phyloP scores from a whole-genome alignment of 2,113 vertebrate genomes.

The Emydocephalus ijimae region DNA sequence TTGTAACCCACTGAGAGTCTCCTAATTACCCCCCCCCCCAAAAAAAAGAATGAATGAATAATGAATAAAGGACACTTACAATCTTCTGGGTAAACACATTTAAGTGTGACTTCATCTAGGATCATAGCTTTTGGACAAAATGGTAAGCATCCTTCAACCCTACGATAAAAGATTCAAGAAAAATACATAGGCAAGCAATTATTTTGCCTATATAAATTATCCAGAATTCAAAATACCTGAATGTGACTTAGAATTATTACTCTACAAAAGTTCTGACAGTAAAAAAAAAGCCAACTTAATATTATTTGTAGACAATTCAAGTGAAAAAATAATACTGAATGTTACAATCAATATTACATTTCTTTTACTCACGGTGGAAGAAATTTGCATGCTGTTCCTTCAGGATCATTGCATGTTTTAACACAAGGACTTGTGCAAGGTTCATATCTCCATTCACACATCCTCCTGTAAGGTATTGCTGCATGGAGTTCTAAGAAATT shows the following conservation, averaged over 20 bases:
- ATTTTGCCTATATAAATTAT: constrained; percentile 11
- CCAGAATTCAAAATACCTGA: background rate
- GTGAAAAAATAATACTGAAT: background rate
- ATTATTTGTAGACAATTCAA: background rate
- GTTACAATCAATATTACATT: background rate
- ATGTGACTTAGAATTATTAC: background rate
- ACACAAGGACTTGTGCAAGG: constrained; percentile 88
- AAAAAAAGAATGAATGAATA: background rate
- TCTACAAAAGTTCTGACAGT: background rate
- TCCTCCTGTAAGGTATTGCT: constrained; percentile 89
- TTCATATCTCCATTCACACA: constrained; percentile 96
- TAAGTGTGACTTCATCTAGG: constrained; percentile 91
- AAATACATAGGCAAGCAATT: constrained; percentile 23
- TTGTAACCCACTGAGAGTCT: background rate
- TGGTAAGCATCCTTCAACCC: constrained; percentile 95
- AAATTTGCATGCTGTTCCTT: constrained; percentile 85
- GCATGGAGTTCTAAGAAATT: constrained; percentile 80
- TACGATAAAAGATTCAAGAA: constrained; percentile 54
- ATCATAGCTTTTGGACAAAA: constrained; percentile 92
- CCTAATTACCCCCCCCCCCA: background rate
- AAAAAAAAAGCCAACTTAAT: background rate
- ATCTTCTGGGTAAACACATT: constrained; percentile 93
- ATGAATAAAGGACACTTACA: constrained; percentile 77
- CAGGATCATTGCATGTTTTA: constrained; percentile 87
- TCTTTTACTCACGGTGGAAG: constrained; percentile 86